phyloP scores from a whole-genome alignment of 2,888 invertebrate species.

The Drosophila greeni region DNA sequence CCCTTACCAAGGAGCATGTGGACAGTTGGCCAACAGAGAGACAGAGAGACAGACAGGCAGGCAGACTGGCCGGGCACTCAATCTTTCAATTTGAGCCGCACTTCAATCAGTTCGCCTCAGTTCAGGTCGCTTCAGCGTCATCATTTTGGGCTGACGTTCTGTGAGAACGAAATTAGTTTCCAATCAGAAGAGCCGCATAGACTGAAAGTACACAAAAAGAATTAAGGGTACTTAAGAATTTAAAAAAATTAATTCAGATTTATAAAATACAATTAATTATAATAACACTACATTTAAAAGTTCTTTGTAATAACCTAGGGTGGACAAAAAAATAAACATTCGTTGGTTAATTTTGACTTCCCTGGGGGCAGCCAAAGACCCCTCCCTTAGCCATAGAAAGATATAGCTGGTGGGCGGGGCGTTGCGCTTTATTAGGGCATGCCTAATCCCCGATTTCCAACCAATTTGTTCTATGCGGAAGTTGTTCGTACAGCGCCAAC shows the following conservation, averaged over 20 bases:
- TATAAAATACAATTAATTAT: neutral
- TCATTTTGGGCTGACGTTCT: constrained; percentile 55
- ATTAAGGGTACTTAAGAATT: neutral
- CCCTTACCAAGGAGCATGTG: constrained; percentile 11
- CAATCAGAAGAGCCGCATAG: constrained; percentile 22
- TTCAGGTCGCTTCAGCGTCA: constrained; percentile 47
- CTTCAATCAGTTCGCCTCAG: constrained; percentile 37
- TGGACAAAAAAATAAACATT: neutral
- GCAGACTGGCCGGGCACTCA: constrained; percentile 39
- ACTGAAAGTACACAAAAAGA: constrained; percentile 1
- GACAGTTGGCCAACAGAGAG: constrained; percentile 14
- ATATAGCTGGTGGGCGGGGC: neutral
- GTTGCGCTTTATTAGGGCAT: constrained; percentile 28
- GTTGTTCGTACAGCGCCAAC: constrained; percentile 34
- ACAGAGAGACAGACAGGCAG: constrained; percentile 23
- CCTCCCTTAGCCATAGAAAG: constrained; percentile 6
- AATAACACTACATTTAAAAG: no score
- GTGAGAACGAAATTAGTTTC: constrained; percentile 62
- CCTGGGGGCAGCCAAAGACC: neutral
- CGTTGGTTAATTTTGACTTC: neutral
- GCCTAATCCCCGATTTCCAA: constrained; percentile 30
- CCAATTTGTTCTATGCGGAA: constrained; percentile 57
- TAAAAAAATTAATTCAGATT: no score
- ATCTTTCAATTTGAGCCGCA: constrained; percentile 52
- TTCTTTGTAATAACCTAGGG: neutral